Evolutionary conservation across 1,140 invertebrate species (phyloP), one percentile per base, ranked within the genome.

Genomic region (Steinernema khuongi): DNA sequence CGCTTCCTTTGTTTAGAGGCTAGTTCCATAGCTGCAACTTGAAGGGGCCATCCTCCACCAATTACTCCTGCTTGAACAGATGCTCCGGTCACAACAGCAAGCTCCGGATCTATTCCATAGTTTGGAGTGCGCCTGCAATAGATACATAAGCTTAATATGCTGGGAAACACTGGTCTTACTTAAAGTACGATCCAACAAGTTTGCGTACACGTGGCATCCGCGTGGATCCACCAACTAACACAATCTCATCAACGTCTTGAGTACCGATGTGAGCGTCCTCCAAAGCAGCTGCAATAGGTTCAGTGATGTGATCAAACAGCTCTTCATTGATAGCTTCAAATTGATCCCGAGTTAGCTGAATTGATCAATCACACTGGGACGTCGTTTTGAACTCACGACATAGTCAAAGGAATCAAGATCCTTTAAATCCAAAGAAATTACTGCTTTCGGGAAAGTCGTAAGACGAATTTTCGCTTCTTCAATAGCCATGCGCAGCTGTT

Each of bases 1-100:
- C 87, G 82, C 79, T 88, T 88, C 73, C 84, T 83, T 17, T 86
- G 82, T 60, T 77, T 78, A 0, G 83, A 81, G 2, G 83, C 86
- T 32, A 87, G 73, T 78, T 88, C 88, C 50, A 88, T 86, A 30
- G 88, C 88, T 74, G 88, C 87, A 22, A 88, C 88, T 19, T 86
- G 86, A 36, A 88, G 79, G 2, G 88, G 88, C 88, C 88, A 88
- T 78, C 87, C 87, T 11, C 88, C 88, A n/a, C 86, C 87, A 18
- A 88, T 81, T 41, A 88, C 88, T 0, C 87, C 88, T 2, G 88
- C 88, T 77, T 88, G 88, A 32, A 88, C 85, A 31, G 87, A 85
- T n/a, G 87, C 88, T 26, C 88, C 88, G 26, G 82, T 85, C 1
- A 83, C 87, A 1, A 88, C 88, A 17, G 88, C 88, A 41, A 88